Evolutionary conservation across 2,888 invertebrate species (phyloP).

Genomic region (Spicauda simplicius): DNA sequence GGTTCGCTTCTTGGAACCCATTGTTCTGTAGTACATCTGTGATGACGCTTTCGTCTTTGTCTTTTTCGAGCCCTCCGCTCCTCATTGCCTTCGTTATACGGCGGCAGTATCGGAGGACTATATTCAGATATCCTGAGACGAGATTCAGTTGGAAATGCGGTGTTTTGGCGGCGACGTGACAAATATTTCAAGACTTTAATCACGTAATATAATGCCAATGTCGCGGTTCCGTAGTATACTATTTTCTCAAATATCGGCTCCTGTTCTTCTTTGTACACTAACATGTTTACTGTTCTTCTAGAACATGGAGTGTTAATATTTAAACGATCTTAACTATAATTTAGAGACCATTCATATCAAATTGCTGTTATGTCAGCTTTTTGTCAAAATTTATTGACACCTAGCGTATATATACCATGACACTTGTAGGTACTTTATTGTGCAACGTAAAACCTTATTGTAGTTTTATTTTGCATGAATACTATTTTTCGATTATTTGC

Average conservation of each 20-base stretch:
- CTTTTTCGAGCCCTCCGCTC: conserved; percentile 48
- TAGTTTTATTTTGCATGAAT: background rate
- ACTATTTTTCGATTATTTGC: too few relatives aligned
- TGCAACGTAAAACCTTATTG: background rate
- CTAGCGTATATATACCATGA: background rate
- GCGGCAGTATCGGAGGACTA: background rate
- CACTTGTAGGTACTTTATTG: background rate
- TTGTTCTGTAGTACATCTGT: conserved; percentile 51
- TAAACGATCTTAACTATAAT: conserved; percentile 19
- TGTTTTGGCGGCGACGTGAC: conserved; percentile 33
- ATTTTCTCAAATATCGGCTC: conserved; percentile 49
- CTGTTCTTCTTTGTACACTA: conserved; percentile 54
- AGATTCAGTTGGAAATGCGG: background rate
- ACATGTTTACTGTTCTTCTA: conserved; percentile 48
- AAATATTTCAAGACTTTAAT: conserved; percentile 52
- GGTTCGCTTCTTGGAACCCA: conserved; percentile 48
- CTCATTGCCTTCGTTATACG: conserved; percentile 29
- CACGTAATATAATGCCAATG: conserved; percentile 52
- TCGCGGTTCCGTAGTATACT: conserved; percentile 50
- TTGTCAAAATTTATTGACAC: background rate
- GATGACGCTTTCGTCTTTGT: conserved; percentile 50
- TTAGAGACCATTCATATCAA: background rate
- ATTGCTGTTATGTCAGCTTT: background rate
- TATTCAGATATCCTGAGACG: background rate
- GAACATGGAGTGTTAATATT: conserved; percentile 2